Percentiles rank a stretch among this genome's conserved stretches.
Evolutionary conservation across 2,888 invertebrate species (phyloP).

Genomic region (Venusia cambrica): DNA sequence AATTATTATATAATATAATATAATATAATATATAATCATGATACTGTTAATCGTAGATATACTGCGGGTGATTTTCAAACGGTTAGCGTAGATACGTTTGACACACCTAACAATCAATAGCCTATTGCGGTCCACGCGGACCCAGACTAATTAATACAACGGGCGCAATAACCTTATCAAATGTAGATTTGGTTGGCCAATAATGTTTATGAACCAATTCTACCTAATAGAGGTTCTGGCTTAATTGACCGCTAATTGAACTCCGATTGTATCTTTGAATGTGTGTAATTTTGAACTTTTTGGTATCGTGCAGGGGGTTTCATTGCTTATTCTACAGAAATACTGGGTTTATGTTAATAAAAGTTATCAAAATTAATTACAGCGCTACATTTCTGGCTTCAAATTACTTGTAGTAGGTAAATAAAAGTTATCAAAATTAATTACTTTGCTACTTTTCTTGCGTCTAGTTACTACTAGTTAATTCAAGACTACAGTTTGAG

Average conservation of each 20-base stretch:
- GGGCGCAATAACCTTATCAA: conserved; percentile 75
- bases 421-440: too few relatives aligned
- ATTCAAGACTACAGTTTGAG: too few relatives aligned
- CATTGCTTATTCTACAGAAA: background rate
- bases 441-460: too few relatives aligned
- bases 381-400: too few relatives aligned
- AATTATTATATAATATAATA: too few relatives aligned
- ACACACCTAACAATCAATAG: conserved; percentile 45
- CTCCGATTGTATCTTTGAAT: conserved; percentile 26
- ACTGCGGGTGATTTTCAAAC: conserved; percentile 18
- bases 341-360: conserved; percentile 6
- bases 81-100: conserved; percentile 8
- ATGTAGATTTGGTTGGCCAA: conserved; percentile 55
- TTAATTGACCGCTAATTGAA: conserved; percentile 34
- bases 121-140: conserved; percentile 49
- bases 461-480: too few relatives aligned
- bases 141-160: conserved; percentile 71
- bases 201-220: conserved; percentile 49
- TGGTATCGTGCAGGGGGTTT: conserved; percentile 5
- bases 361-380: conserved; percentile 1
- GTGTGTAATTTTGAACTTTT: conserved; percentile 18
- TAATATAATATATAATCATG: too few relatives aligned
- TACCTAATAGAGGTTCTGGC: conserved; percentile 37
- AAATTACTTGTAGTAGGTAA: too few relatives aligned
- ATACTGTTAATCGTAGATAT: too few relatives aligned